Base-by-base conservation (phyloP, 2,113 vertebrate genomes). In the Prochilodus magdalenae region DNA sequence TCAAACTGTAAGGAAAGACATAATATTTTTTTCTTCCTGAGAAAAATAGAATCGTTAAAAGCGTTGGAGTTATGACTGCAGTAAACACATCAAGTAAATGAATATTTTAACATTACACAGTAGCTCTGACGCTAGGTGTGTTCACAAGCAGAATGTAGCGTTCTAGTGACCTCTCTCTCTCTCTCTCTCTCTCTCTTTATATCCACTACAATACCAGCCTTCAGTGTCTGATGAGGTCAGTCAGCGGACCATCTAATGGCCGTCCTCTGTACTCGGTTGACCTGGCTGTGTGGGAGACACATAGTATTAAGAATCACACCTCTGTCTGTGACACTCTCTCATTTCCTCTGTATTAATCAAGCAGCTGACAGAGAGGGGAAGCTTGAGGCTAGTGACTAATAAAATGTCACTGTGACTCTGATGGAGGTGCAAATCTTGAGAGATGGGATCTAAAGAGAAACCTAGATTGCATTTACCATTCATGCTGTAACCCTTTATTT, bases 321-420 rank as follows among this genome's bases (percentile, higher is more conserved):
- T 83, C 60, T 71, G 12, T 40, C 36, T 77, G 53, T 80, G 55
- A 73, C 76, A 24, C 33, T 14, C 62, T 36, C 60, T 83, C 66
- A 69, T 73, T 83, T 57, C 29, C 66, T 66, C 73, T 1, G 10
- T 71, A 75, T 73, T 86, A 86, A 83, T 86, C 76, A 80, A 75
- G 57, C 20, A 36, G 33, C 40, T 74, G 81, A 80, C 77, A 73
- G 73, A 73, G 30, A 75, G 30, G n/a, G 36, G 22, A 73, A 53
- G 67, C 84, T 80, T 47, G 73, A 26, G 30, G 66, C 74, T 75
- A 83, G 67, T 29, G 36, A 81, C 85, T 81, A 81, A 86, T 83
- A 69, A 73, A 60, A 86, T 86, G 85, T 86, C 85, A 83, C 67
- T 26, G 40, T 74, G 85, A 83, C 85, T 81, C 74, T 71, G 73